Evolutionary conservation across 1,140 invertebrate species (phyloP).

Genomic region (Lethrus apterus): DNA sequence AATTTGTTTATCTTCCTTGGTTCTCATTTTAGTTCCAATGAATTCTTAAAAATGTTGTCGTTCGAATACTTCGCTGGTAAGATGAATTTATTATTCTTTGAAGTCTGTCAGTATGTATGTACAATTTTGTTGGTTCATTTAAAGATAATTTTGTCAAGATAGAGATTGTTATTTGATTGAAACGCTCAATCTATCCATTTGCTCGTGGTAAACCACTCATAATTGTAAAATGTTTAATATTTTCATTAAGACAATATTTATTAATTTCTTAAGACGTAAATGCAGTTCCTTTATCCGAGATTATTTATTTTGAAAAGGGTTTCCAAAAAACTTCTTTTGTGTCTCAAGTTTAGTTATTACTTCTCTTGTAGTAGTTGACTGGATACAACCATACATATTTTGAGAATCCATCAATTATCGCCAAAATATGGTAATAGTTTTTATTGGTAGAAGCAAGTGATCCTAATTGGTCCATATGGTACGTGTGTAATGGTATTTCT

Average conservation of each 20-base stretch:
- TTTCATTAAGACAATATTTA: conserved; percentile 22
- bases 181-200: conserved; percentile 33
- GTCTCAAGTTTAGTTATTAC: background rate
- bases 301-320: background rate
- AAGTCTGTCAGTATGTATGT: conserved; percentile 27
- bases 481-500: conserved; percentile 27
- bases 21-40: conserved; percentile 29
- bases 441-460: conserved; percentile 28
- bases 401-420: background rate
- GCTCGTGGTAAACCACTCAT: conserved; percentile 27
- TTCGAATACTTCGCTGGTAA: conserved; percentile 29
- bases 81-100: conserved; percentile 35
- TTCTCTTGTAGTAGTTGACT: background rate
- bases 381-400: no score
- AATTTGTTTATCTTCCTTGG: conserved; percentile 24
- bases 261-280: conserved; percentile 17
- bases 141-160: conserved; percentile 28
- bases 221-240: conserved; percentile 21
- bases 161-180: conserved; percentile 30
- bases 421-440: conserved; percentile 25
- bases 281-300: background rate
- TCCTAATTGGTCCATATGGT: conserved; percentile 33
- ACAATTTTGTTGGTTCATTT: conserved; percentile 30
- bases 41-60: no score
- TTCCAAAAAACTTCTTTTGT: background rate